Base-by-base conservation (phyloP, 30 jellyfish, hydroid and myxozoan species). In the Haliclystus octoradiatus region DNA sequence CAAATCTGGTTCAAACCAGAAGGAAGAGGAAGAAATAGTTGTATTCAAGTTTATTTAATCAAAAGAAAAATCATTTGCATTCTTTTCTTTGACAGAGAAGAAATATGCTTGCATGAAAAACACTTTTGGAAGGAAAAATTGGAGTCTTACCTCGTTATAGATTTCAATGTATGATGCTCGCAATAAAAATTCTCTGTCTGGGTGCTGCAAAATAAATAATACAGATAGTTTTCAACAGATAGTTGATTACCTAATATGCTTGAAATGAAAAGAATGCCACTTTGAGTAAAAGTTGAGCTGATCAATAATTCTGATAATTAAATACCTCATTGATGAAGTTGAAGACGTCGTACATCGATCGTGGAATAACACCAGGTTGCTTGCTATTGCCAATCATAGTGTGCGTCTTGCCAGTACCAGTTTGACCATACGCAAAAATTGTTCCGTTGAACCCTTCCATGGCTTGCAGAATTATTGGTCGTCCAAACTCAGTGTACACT, bases 391-490 rank as follows among this genome's bases (percentile, higher is more conserved):
- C 96, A 90, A 86, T 79, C 84, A 86, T 86, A 1, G 96, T 86
- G 62, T 52, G 80, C 15, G 96, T 86, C 61, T 86, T 86, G 33
- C 96, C 96, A 0, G 96, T 71, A 19, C 94, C 96, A 1, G 94
- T 85, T 35, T 85, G 96, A 5, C 96, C 96, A 62, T 85, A 85
- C 1, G 96, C 96, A 68, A 85, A 85, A 2, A 85, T 69, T 1
- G 96, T 85, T 75, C 92, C 95, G 69, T 83, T 69, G 34, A 83
- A 75, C 26, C 95, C 92, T 69, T 69, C 86, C 95, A 83, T 76
- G 30, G 85, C 85, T 27, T 83, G 69, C 4, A 26, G 57, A 15
- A 83, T 86, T 23, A 82, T 73, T 0, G 94, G 88, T 51, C 69
- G 74, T 53, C 88, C 94, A 65, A 82, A 34, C 31, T 46, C 74